phyloP scores from a whole-genome alignment of 2,113 vertebrate species.

The Ivindomyrus marchei region DNA sequence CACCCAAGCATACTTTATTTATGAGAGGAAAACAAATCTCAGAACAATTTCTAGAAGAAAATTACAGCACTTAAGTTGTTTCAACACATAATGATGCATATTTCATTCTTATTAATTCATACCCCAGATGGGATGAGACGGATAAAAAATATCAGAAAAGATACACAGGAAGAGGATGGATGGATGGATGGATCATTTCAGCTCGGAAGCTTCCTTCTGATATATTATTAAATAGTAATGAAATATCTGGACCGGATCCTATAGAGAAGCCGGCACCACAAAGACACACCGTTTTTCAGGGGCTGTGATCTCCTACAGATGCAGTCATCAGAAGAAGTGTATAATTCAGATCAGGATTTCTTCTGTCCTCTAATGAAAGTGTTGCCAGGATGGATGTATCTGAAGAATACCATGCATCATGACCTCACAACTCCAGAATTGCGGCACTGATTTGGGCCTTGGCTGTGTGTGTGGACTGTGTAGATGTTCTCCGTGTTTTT shows the following conservation, averaged over 20 bases:
- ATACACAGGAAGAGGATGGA: neutral
- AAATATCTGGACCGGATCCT: neutral
- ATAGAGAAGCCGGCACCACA: neutral
- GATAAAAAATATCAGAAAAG: neutral
- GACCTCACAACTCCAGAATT: neutral
- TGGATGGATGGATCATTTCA: neutral
- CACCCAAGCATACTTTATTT: neutral
- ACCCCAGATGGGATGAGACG: neutral
- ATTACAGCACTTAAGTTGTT: neutral
- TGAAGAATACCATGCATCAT: neutral
- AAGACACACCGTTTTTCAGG: neutral
- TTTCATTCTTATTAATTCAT: neutral
- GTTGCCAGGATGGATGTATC: neutral
- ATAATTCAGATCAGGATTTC: neutral
- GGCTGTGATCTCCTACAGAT: neutral
- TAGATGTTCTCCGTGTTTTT: neutral
- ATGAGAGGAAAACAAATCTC: neutral
- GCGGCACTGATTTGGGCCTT: neutral
- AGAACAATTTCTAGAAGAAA: neutral
- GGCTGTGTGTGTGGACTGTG: neutral
- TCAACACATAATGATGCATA: neutral
- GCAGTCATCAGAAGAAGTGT: neutral
- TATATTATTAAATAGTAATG: neutral
- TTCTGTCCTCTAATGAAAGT: neutral
- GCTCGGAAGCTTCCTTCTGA: neutral